Base-by-base conservation (phyloP, 92 coral and sea anemone species). In the Galaxea fascicularis region DNA sequence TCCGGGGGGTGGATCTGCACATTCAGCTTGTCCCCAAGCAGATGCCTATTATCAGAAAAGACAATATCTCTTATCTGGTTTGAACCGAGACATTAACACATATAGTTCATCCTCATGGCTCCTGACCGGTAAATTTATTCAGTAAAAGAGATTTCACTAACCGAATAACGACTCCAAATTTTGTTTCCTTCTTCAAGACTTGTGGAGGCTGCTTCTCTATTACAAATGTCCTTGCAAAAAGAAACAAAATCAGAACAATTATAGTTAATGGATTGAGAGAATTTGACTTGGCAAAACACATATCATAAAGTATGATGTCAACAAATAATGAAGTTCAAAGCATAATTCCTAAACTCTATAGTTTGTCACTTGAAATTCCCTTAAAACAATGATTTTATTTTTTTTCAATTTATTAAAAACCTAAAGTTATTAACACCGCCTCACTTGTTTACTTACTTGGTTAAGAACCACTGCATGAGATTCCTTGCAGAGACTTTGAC, bases 161-260 rank as follows among this genome's bases (percentile, higher is more conserved):
- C 99, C 98, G 93, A 49, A 96, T 74, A 0, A 85, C 88, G 9
- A 94, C 92, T 12, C 95, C 95, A 76, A 97, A 97, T 82, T 95
- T 94, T 14, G 99, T 97, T 76, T 88, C 90, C 29, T 92, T 97
- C 91, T 97, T 97, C 62, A 97, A 69, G 26, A 97, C 98, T 82
- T 97, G 99, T 11, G 94, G 98, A 21, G 99, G 95, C 74, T 97
- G 99, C 59, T 90, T 95, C 51, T 95, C 98, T 67, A 97, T 88
- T 27, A 97, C 80, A 59, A 97, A 97, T 26, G 97, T 78, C 78
- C 99, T 96, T 65, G 26, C 16, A 49, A 80, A 57, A 27, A 4
- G 52, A 77, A 65, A 91, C 8, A 18, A 30, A 73, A 22, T 0
- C 10, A 62, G 14, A 28, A 28, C 18, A 15, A 10, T 6, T 21